phyloP scores from a whole-genome alignment of 2,113 vertebrate genomes.

The Naja naja region DNA sequence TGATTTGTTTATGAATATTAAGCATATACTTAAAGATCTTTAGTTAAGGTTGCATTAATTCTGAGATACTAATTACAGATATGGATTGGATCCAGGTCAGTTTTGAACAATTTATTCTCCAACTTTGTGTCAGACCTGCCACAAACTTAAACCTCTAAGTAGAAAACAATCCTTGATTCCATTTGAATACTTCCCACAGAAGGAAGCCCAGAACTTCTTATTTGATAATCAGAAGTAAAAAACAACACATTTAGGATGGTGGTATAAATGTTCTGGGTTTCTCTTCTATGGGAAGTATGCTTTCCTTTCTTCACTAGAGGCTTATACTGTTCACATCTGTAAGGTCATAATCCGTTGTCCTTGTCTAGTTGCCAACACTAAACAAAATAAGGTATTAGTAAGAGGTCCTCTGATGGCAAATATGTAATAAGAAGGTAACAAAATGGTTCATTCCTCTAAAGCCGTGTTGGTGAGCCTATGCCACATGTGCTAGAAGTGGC shows the following conservation, averaged over 20 bases:
- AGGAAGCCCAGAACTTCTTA: background rate
- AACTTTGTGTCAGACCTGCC: background rate
- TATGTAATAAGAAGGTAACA: no score
- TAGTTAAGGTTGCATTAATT: background rate
- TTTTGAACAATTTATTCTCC: background rate
- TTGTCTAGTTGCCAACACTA: background rate
- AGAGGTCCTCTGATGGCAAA: no score
- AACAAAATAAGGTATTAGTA: background rate
- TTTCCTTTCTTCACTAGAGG: background rate
- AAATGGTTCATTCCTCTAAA: no score
- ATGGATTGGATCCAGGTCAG: background rate
- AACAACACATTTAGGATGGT: background rate
- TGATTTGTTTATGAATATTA: background rate
- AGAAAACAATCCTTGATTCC: background rate
- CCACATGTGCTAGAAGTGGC: no score
- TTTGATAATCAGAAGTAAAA: background rate
- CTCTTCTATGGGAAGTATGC: background rate
- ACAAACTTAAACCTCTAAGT: no score
- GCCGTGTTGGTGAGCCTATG: no score
- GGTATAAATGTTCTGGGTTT: background rate
- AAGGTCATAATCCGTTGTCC: background rate
- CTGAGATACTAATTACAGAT: background rate
- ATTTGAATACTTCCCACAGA: background rate
- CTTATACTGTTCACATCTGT: background rate
- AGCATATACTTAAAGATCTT: background rate